Percentiles rank a stretch among this genome's conserved stretches.
Evolutionary conservation across 1,140 invertebrate species (phyloP).

Genomic region (Pteromalus puparum): DNA sequence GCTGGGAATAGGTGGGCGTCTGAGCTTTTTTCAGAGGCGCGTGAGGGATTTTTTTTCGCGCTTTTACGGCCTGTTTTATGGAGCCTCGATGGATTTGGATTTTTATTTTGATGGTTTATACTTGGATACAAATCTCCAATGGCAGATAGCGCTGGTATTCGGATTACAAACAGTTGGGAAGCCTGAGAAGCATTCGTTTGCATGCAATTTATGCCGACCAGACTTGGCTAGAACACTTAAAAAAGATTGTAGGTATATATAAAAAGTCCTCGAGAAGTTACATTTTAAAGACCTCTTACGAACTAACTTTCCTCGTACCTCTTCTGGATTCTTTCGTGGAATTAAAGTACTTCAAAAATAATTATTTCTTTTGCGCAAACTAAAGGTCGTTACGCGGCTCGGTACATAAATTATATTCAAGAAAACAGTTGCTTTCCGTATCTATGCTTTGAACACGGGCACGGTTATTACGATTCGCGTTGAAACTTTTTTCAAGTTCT

Average conservation of each 20-base stretch:
- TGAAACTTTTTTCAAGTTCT: not conserved
- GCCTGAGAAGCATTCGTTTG: too few relatives aligned
- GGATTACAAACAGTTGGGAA: too few relatives aligned
- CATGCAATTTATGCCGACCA: too few relatives aligned
- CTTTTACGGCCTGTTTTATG: too few relatives aligned
- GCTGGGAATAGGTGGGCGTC: not conserved
- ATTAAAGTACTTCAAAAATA: slow-evolving; percentile 5
- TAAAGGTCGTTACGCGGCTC: not conserved
- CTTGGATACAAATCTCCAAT: too few relatives aligned
- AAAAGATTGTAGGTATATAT: not conserved
- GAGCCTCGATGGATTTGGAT: too few relatives aligned
- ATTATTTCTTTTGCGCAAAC: not conserved
- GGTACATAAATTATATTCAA: slow-evolving; percentile 5
- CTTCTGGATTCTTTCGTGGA: not conserved
- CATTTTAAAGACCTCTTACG: not conserved
- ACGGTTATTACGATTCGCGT: not conserved
- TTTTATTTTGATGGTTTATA: too few relatives aligned
- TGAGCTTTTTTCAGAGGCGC: not conserved
- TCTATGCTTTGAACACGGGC: not conserved
- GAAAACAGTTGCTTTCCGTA: slow-evolving; percentile 28
- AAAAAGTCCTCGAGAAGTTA: not conserved
- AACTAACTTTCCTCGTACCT: not conserved
- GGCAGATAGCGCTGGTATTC: too few relatives aligned
- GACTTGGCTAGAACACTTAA: too few relatives aligned
- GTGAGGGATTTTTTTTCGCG: not conserved